Evolutionary conservation across 2,888 invertebrate species (phyloP), one percentile per base, ranked within the genome.

Genomic region (Heliconius ethilla): DNA sequence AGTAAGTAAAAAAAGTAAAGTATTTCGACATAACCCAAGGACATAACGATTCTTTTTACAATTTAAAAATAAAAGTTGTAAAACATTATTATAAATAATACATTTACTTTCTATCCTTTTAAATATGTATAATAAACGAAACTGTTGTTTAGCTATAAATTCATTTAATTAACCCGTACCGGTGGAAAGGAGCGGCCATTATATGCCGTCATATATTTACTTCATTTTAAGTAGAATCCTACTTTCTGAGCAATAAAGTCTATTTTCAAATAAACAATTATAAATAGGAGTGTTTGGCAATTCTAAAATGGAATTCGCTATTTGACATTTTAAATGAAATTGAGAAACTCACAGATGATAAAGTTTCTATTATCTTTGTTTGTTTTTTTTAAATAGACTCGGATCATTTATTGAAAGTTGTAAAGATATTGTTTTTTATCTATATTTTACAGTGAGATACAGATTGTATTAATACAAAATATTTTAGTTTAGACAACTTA

Each of bases 251-350:
- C 0, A 37, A 37, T 80, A 70, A 76, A 72, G 51, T 40, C 51
- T 62, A 73, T 25, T 59, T 40, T 6, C 33, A 75, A 74, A 45
- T 29, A 63, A 40, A 62, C 45, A 25, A 33, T 45, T n/a, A 3
- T 62, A 51, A 70, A 80, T 73, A 82, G 82, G 82, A 76, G 82
- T 80, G 81, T 75, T 81, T 79, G 82, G 85, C 84, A 83, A 86
- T 88, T 89, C 85, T 84, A 87, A 90, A 87, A 87, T 86, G 86
- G 87, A 87, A 88, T 90, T 87, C 82, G 83, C 82, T 84, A 78
- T 88, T 88, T 88, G 87, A 86, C 84, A 88, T 89, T 88, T 88
- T 75, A 82, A 82, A 82, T 81, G 77, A 75, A 79, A 78, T 80
- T 80, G 75, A 63, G 80, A 78, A 79, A 79, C 59, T 33, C 25